Evolutionary conservation across 2,797 vertebrate species (phyloP), one percentile per base, ranked within the genome.

Genomic region (Pseudomugil tenellus): DNA sequence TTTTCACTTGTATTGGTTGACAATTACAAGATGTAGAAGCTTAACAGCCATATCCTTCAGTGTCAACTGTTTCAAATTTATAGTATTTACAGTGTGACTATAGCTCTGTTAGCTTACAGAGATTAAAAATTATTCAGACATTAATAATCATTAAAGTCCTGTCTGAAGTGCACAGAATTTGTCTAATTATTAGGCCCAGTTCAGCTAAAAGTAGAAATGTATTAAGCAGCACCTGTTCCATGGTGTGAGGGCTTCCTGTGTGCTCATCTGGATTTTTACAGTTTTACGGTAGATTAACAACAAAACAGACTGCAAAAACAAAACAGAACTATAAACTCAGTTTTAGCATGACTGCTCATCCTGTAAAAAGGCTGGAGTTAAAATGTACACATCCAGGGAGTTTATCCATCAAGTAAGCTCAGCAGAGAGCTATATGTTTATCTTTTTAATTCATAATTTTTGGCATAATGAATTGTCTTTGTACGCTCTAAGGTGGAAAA

Each of bases 141-240:
- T 28, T 59, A 54, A 58, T 57, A 58, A 21, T 35, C 6, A 6
- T 58, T 8, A 55, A 17, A 31, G 31, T 35, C 59, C 28, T 43
- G 61, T 64, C 32, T 28, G 32, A 61, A 65, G 52, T 35, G 23
- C 4, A 23, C 21, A 76, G 41, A 77, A 70, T 51, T 65, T 72
- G 58, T 60, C 9, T 55, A 69, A 70, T 54, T 29, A 29, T 29
- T 29, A 29, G 29, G 29, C 29, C 29, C 29, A 49, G 58, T 56
- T 72, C 23, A 39, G 23, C 58, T 53, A 57, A 68, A 64, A 72
- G 67, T 41, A 56, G 41, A 64, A 61, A 16, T 35, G 32, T 58
- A 70, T 72, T 59, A 43, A 51, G 54, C 57, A 37, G 55, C 17
- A 31, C 71, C 63, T 75, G 63, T 70, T 57, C 51, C 48, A 60